A percentile compares a stretch with the other conserved stretches of the same genome.
phyloP scores from a whole-genome alignment of 1,140 invertebrate species.

The Himalopsyche phryganea region DNA sequence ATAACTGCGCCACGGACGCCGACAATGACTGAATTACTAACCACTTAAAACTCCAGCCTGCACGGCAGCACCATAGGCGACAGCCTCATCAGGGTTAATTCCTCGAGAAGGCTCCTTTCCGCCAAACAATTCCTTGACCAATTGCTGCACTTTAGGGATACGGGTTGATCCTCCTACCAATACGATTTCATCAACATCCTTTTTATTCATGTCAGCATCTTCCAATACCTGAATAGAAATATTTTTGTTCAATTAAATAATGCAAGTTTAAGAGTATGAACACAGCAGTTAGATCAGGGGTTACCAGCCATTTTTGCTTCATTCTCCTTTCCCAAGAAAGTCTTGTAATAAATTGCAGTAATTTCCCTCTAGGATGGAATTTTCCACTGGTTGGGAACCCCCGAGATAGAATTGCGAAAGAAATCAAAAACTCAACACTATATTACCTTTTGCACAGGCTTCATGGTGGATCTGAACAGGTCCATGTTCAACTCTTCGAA shows the following conservation, averaged over 20 bases:
- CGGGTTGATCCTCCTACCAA: conserved; percentile 98
- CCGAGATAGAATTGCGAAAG: not conserved
- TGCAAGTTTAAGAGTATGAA: no score
- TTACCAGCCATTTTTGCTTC: no score
- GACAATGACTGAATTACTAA: conserved; percentile 8
- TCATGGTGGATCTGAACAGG: conserved; percentile 96
- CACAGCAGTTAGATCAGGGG: no score
- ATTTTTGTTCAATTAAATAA: no score
- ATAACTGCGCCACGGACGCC: no score
- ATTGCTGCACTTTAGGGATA: conserved; percentile 98
- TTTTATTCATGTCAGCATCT: conserved; percentile 98
- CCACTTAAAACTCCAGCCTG: conserved; percentile 89
- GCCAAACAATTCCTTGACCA: conserved; percentile 98
- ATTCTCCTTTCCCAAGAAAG: no score
- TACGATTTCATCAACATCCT: conserved; percentile 98
- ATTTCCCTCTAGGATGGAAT: no score
- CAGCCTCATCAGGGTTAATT: conserved; percentile 98
- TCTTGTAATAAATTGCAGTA: no score
- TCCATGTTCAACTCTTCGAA: conserved; percentile 99
- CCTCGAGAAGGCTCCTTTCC: conserved; percentile 97
- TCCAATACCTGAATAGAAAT: conserved; percentile 66
- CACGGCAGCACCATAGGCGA: conserved; percentile 97
- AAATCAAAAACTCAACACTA: not conserved
- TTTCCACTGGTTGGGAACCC: no score
- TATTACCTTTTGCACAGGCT: conserved; percentile 88